Base-by-base conservation (phyloP, 2,888 invertebrate genomes). In the Polyommatus iphigenia region DNA sequence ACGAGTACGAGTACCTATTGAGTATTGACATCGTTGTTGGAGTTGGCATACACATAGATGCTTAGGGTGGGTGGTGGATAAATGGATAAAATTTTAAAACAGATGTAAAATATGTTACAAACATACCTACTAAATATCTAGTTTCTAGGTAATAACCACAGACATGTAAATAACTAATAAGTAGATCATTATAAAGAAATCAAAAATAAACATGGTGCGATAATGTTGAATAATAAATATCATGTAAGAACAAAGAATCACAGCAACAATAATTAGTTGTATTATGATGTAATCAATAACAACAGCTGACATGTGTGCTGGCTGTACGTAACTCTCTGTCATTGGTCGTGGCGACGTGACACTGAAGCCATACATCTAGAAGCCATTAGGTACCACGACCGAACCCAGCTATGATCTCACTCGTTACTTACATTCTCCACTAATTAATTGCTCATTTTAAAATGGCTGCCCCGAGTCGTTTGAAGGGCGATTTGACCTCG, bases 401-500 rank as follows among this genome's bases (percentile, higher is more conserved):
- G 67, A 15, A 29, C 67, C 29, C 67, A 32, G 67, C 29, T 67
- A 67, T 75, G 75, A 75, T 50, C 75, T 75, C 75, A 75, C 67
- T 75, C 75, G 75, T 72, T 20, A 78, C 54, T 78, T 81, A 78
- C 76, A 78, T 79, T 80, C 73, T 77, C 46, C 41, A 72, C 77
- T 76, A 80, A 80, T 80, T 77, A 80, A 78, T 80, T 77, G 77
- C 67, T 78, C 76, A 78, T 79, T 79, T 81, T 80, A 80, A 82
- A 81, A 80, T 78, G 78, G 77, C 77, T 79, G 78, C 77, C 73
- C 76, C 67, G 71, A 80, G 79, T 81, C 81, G 76, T 79, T 81
- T 79, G 80, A 81, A 81, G 82, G 81, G 80, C 81, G 78, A 73
- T 78, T 77, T 78, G 80, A 82, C 82, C 82, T 81, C 78, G 78